Base-by-base conservation (phyloP, 2,113 vertebrate genomes). In the Tiliqua scincoides region DNA sequence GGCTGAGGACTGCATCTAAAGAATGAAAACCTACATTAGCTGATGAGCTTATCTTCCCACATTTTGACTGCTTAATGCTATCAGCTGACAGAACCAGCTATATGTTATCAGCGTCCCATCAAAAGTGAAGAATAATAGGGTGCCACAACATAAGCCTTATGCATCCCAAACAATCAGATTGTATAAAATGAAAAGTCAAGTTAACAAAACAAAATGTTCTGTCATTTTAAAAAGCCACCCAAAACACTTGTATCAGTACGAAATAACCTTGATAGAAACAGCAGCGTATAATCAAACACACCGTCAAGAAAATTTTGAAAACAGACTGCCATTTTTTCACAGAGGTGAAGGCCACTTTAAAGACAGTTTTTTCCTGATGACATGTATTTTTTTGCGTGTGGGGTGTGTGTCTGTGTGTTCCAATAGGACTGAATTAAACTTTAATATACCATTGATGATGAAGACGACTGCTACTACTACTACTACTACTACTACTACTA, bases 61-160 rank as follows among this genome's bases (percentile, higher is more conserved):
- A 1, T 2, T 3, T 4, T 9, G 35, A 14, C 43, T 12, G 54
- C 37, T 61, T 14, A 40, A 37, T 40, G n/a, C 43, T 27, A 35
- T 27, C 15, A 83, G 37, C 52, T 59, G 23, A 73, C n/a, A 20
- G 32, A 6, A 8, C 65, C 9, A 20, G 52, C n/a, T 40, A 40
- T 57, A 27, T 72, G 68, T 72, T 40, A 40, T 83, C 68, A 71
- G 48, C 20, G 32, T 82, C 14, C 67, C 52, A 37, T 82, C 52
- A 82, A 71, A 82, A 82, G 65, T 59, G 67, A 83, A 72, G 67
- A 32, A 83, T 59, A 37, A 82, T 59, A 83, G 67, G 32, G 21
- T 25, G 52, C 25, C n/a, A 37, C 67, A 37, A 57, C 67, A 71
- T 40, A 83, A 72, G 54, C 52, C 21, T 20, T 59, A 30, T 27